Evolutionary conservation across 2,113 vertebrate genomes (phyloP).

Genomic region (Brevimyrus niger): DNA sequence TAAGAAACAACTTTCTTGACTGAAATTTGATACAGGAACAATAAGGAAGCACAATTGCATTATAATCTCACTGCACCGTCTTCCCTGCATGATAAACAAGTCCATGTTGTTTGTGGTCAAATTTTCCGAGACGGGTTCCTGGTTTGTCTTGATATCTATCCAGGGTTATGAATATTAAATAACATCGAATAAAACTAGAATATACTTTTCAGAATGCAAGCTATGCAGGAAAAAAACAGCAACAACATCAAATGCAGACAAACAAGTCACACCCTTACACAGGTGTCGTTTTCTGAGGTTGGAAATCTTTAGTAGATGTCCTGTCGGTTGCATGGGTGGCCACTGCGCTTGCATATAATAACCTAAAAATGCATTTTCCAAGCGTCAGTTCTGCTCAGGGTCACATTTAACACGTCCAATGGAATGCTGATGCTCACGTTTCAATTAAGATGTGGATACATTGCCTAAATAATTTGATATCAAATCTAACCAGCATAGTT

Average conservation of each 20-base stretch:
- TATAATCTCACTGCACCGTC: background rate
- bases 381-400: background rate
- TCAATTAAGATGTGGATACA: background rate
- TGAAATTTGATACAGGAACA: background rate
- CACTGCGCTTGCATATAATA: background rate
- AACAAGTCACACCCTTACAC: background rate
- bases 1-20: background rate
- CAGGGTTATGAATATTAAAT: background rate
- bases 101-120: background rate
- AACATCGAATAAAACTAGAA: background rate
- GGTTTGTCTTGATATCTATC: background rate
- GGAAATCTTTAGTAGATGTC: background rate
- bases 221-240: background rate
- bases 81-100: background rate
- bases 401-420: background rate
- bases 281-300: background rate
- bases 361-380: background rate
- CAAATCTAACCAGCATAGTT: background rate
- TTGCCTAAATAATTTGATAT: background rate
- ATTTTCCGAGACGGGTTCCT: background rate
- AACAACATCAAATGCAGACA: background rate
- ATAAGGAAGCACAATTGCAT: background rate
- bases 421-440: background rate
- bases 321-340: background rate
- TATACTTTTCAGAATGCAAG: background rate